These are phyloP conservation scores for Leptestheria dahalacensis DNA, from an alignment of 1,140 invertebrate species.

Conservation along the genomic window DNA sequence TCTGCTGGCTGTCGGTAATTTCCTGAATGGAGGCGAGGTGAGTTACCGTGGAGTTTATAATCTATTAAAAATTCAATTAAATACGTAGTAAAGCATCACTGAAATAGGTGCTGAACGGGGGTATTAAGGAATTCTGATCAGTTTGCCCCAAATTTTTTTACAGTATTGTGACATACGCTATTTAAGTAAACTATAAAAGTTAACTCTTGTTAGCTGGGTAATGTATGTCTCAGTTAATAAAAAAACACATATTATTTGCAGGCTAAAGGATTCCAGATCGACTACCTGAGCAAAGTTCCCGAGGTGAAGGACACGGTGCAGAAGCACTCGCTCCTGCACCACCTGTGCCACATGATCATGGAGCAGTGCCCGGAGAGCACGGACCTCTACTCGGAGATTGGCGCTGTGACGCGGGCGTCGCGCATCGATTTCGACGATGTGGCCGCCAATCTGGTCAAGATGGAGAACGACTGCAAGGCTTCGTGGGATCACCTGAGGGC, in stretches of 20 bases:
- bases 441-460: slow-evolving; percentile 62
- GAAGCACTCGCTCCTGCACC: slow-evolving; percentile 92
- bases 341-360: slow-evolving; percentile 93
- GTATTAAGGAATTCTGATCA: too few relatives aligned
- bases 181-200: too few relatives aligned
- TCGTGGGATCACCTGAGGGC: slow-evolving; percentile 95
- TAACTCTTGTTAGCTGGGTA: neutral
- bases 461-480: slow-evolving; percentile 90
- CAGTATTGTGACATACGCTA: too few relatives aligned
- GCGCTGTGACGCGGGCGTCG: slow-evolving; percentile 79
- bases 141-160: too few relatives aligned
- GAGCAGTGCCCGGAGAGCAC: slow-evolving; percentile 87
- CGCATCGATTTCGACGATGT: slow-evolving; percentile 84
- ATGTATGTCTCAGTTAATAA: neutral
- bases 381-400: slow-evolving; percentile 95
- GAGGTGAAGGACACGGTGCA: slow-evolving; percentile 99
- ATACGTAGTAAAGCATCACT: neutral
- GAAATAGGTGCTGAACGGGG: too few relatives aligned
- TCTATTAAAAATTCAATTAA: neutral
- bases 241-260: too few relatives aligned
- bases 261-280: slow-evolving; percentile 94
- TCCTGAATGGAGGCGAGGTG: slow-evolving; percentile 83
- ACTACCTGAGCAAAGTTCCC: slow-evolving; percentile 93
- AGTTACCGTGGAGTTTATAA: slow-evolving; percentile 26
- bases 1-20: slow-evolving; percentile 83